Base-by-base conservation (phyloP, 2,797 vertebrate species). In the Crax fasciolata region DNA sequence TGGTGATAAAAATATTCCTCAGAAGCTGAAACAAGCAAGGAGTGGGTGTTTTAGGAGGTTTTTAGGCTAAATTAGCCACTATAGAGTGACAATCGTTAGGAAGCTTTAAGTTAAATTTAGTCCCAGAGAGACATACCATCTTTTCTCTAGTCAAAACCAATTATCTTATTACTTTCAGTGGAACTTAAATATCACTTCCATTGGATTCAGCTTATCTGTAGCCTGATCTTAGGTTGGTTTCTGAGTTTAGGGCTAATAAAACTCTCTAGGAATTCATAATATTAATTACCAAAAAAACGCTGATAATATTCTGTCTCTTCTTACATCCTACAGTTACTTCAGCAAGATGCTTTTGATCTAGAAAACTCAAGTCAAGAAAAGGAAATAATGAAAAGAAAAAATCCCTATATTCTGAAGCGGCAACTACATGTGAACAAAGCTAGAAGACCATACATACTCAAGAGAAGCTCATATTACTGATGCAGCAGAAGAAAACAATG, bases 361-460 rank as follows among this genome's bases (percentile, higher is more conserved):
- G 98, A 98, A 77, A 98, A 97, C 87, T 96, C 97, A 74, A 98
- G 97, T 94, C 97, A 95, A 89, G 98, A 98, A 87, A 98, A 98
- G 19, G 98, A 98, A 52, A 98, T 98, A 21, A 98, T 99, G 90
- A 99, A 99, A 95, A 98, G 99, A 87, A 99, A 99, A 98, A 99
- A 98, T 7, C 99, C 99, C 14, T 99, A 99, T 93, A 99, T 99
- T 97, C 98, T 99, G 97, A 99, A 99, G 97, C 98, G 99, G 84
- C 99, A 99, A 91, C 96, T 98, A 38, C 98, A 98, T 87, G 98
- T 97, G 92, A 98, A 98, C 98, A 99, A 99, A 98, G 98, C 99
- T 52, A 98, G 99, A 97, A 98, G 99, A 96, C 99, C 99, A 17
- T 99, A 99, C 97, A 99, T 99, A 96, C 98, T 99, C 88, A 99